These are phyloP conservation scores for Pangasius larnaudii DNA, from an alignment of 2,797 vertebrate species.

Conservation along the genomic window DNA sequence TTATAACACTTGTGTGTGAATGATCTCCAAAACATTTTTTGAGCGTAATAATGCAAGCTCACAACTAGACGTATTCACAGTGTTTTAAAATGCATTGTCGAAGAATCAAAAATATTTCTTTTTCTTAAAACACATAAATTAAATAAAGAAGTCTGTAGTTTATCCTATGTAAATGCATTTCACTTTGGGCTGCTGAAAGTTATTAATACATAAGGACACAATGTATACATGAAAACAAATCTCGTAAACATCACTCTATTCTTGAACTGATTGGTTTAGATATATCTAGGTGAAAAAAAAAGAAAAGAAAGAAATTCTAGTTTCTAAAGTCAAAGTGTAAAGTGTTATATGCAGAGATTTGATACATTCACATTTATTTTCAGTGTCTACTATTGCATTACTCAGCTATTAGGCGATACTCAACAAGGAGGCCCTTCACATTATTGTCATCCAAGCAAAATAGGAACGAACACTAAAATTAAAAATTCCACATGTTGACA, in stretches of 20 bases:
- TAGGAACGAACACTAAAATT: conserved; percentile 27
- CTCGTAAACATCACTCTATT: conserved; percentile 2
- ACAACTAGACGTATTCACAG: conserved; percentile 65
- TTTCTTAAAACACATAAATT: conserved; percentile 56
- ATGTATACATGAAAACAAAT: background rate
- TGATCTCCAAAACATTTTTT: conserved; percentile 46
- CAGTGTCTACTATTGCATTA: conserved; percentile 16
- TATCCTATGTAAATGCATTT: conserved; percentile 59
- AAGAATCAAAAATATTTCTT: conserved; percentile 57
- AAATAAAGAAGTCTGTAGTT: conserved; percentile 59
- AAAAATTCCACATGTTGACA: conserved; percentile 43
- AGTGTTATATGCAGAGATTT: conserved; percentile 20
- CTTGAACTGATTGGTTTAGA: conserved; percentile 14
- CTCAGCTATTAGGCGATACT: conserved; percentile 24
- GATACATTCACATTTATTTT: conserved; percentile 34
- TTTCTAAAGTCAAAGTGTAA: background rate
- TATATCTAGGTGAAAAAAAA: background rate
- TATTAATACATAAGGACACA: conserved; percentile 31
- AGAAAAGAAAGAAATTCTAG: background rate
- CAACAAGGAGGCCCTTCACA: conserved; percentile 15
- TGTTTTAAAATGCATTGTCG: conserved; percentile 60
- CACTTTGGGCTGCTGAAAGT: conserved; percentile 59
- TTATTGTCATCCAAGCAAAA: conserved; percentile 17
- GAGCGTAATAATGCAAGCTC: conserved; percentile 52
- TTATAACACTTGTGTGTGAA: conserved; percentile 53